These are phyloP conservation scores for Platerodrilus igneus DNA, from an alignment of 2,888 invertebrate species.

Conservation along the genomic window DNA sequence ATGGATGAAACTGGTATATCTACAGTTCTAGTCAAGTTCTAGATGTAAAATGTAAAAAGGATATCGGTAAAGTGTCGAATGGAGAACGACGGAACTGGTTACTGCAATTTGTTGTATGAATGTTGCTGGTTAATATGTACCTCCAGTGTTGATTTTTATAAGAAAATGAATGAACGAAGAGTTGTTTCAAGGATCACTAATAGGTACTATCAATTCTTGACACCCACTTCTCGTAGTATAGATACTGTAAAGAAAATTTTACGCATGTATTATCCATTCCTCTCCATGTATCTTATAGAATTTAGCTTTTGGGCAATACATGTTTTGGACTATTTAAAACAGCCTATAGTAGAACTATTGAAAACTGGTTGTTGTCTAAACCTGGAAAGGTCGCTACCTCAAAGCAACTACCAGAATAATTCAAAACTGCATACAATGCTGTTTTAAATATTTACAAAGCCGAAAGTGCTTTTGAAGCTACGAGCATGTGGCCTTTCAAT, in stretches of 20 bases:
- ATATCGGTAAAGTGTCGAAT: too few relatives aligned
- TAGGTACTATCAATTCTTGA: neutral
- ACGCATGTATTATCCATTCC: slow-evolving; percentile 9
- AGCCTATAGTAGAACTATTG: slow-evolving; percentile 11
- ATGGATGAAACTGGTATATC: too few relatives aligned
- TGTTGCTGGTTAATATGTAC: too few relatives aligned
- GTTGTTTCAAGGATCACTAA: too few relatives aligned
- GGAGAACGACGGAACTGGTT: too few relatives aligned
- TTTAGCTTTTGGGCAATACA: slow-evolving; percentile 16
- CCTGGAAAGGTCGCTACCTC: too few relatives aligned
- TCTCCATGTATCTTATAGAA: slow-evolving; percentile 18
- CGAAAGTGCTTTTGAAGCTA: slow-evolving; percentile 13
- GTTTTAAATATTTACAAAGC: slow-evolving; percentile 17
- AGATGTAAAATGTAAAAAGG: too few relatives aligned
- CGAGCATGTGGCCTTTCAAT: slow-evolving; percentile 18
- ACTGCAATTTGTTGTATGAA: too few relatives aligned
- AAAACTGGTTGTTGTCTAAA: slow-evolving; percentile 13
- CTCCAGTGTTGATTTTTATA: too few relatives aligned
- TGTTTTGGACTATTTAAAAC: slow-evolving; percentile 18
- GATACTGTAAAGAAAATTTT: slow-evolving; percentile 2
- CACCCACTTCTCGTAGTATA: neutral
- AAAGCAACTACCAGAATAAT: slow-evolving; percentile 9
- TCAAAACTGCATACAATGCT: slow-evolving; percentile 13
- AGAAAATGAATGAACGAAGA: too few relatives aligned
- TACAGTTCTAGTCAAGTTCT: too few relatives aligned